These are phyloP conservation scores for Aldabrachelys gigantea DNA, from an alignment of 2,113 vertebrate genomes.

Conservation along the genomic window DNA sequence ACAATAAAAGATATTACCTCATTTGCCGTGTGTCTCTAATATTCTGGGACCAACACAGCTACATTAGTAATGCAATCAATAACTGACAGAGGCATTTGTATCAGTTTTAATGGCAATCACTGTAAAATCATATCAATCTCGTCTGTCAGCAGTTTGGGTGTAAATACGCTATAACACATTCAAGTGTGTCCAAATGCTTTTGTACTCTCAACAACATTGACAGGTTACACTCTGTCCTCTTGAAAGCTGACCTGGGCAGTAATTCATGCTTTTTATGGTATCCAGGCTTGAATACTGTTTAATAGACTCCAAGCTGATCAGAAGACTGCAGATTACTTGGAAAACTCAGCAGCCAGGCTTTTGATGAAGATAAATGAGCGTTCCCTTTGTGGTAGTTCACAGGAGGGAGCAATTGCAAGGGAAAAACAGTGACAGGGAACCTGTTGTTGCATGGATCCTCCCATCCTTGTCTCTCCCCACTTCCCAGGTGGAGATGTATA, in stretches of 20 bases:
- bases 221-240: not conserved
- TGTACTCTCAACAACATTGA: not conserved
- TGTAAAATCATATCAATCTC: not conserved
- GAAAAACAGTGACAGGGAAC: not conserved
- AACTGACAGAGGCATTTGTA: not conserved
- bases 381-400: not conserved
- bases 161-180: not conserved
- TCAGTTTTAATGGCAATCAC: not conserved
- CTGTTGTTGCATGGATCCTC: not conserved
- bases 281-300: not conserved
- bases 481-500: not conserved
- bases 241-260: not conserved
- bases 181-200: not conserved
- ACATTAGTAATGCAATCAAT: not conserved
- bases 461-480: not conserved
- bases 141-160: not conserved
- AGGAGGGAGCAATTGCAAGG: not conserved
- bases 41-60: not conserved
- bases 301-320: not conserved
- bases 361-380: not conserved
- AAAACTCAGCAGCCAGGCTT: fast-evolving
- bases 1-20: not conserved
- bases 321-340: not conserved
- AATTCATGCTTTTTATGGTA: not conserved
- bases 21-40: not conserved